Evolutionary conservation across 2,113 vertebrate species (phyloP), one percentile per base, ranked within the genome.

Genomic region (Suricata suricatta): DNA sequence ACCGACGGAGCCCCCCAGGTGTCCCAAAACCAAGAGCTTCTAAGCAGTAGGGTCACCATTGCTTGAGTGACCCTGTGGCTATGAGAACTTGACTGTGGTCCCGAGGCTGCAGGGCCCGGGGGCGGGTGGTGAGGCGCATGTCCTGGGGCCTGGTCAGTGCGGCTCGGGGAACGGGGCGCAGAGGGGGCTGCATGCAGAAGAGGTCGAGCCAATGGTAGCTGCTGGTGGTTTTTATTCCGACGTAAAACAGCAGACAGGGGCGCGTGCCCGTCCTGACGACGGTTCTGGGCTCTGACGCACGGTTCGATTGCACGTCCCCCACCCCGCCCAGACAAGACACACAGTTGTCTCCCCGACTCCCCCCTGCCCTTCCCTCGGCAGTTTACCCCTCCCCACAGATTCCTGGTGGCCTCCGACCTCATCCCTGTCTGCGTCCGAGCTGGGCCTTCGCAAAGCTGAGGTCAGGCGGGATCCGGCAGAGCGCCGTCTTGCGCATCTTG

Each of bases 141-240:
- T 52, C 83, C 41, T 38, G 41, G 14, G 23, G 27, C 60, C 72
- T 90, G 5, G 21, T 29, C 41, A 2, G 10, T 6, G 6, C n/a
- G 41, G 31, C 74, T 35, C 27, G 6, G 57, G 80, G 41, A 16
- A 2, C 21, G 7, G 19, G 2, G 68, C 21, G 6, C 6, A 7
- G 19, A 27, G 50, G 38, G 0, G 41, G 16, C 35, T 1, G 2
- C 8, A 14, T 9, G 9, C 4, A 17, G 25, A 2, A 14, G 41
- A 47, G 14, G 25, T 50, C 68, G 27, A 10, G 7, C 23, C 27
- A 13, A 25, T n/a, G 66, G 21, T 15, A 27, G 57, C 66, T 1
- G 0, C 25, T 47, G 1, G 31, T 21, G 27, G 9, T 74, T 50
- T 63, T 84, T 60, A 74, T 15, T 47, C 50, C 6, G n/a, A 47